Evolutionary conservation across 53 echinoderm and acorn worm genomes (phyloP), one percentile per base, ranked within the genome.

Genomic region (Hippasteria phrygiana): DNA sequence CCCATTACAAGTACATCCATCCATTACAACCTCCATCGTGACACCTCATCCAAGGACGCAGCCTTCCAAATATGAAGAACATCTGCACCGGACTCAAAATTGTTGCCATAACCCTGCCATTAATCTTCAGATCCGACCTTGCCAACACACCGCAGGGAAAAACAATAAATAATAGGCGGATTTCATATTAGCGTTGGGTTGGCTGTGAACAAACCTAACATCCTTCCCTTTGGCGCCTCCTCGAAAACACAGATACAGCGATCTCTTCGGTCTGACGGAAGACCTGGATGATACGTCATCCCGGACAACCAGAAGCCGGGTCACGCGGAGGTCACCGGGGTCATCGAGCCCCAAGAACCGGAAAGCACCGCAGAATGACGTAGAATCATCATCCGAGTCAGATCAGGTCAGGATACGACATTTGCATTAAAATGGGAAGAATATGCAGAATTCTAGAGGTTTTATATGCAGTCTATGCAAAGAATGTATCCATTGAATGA

Each of bases 321-420:
- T 95, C 64, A 92, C 97, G 71, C 80, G 95, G 80, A 88, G 95
- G 80, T 98, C 98, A 31, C 98, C 98, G 1, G 95, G 95, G 28
- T 70, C 85, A 7, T 87, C 91, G 0, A 98, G 98, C 75, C 98
- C 98, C 1, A 98, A 91, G 75, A 90, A 91, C 55, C 88, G 90
- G 53, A 95, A 94, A 82, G 72, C 78, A 43, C 88, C 87, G 43
- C 83, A 83, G 1, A 88, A 90, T 47, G 90, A 88, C 17, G 90
- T 91, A 31, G 94, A 94, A 17, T 73, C 91, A 5, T 91, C 95
- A 13, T 94, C 95, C 12, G 94, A 92, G 34, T 95, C 95, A 16
- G 93, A 94, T 54, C 92, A 93, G 94, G 98, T 95, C 86, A 43
- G 51, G 27, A 29, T 20, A 33, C 48, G 14, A 48, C 14, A 48